These are phyloP conservation scores for Sinocyclocheilus rhinocerous DNA, from an alignment of 2,113 vertebrate species.

Conservation along the genomic window DNA sequence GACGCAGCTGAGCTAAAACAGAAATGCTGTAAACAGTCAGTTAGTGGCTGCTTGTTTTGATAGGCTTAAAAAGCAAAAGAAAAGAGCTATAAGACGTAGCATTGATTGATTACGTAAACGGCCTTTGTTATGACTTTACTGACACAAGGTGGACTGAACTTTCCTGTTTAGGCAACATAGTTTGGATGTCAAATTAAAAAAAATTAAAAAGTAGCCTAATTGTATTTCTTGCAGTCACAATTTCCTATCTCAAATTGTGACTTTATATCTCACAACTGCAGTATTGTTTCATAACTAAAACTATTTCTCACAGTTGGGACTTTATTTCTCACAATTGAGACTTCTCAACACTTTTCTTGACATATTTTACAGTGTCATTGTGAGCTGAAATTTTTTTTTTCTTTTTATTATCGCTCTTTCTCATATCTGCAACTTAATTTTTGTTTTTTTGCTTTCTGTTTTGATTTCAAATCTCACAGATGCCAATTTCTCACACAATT, in stretches of 20 bases:
- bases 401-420: neutral
- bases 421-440: neutral
- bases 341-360: neutral
- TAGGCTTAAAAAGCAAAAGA: conserved; percentile 34
- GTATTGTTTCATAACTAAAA: neutral
- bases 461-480: neutral
- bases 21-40: conserved; percentile 41
- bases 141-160: conserved; percentile 29
- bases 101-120: conserved; percentile 44
- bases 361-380: neutral
- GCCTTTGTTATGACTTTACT: conserved; percentile 27
- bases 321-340: neutral
- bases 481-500: neutral
- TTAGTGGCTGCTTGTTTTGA: conserved; percentile 42
- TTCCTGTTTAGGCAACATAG: conserved; percentile 25
- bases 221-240: neutral
- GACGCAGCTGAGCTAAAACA: conserved; percentile 45
- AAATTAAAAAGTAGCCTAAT: neutral
- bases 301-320: neutral
- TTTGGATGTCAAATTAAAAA: neutral
- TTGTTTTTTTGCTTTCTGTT: neutral
- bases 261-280: neutral
- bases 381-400: neutral
- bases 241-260: neutral
- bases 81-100: conserved; percentile 29